phyloP scores from a whole-genome alignment of 2,888 invertebrate genomes.

The Leuctra nigra region DNA sequence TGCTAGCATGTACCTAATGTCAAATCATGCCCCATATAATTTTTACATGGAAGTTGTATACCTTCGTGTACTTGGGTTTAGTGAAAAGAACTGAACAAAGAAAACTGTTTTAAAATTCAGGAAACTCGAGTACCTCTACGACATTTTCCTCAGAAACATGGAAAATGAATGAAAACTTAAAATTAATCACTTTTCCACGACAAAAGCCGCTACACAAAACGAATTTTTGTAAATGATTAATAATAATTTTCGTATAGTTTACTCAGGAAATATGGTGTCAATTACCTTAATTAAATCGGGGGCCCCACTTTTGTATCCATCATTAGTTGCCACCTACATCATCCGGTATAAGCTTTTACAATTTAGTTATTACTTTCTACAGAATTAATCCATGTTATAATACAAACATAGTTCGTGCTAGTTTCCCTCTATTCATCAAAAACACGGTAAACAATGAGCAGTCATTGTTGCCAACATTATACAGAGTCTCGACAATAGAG shows the following conservation, averaged over 20 bases:
- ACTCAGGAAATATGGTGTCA: not conserved
- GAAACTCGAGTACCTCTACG: too few species aligned
- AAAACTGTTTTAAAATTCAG: too few species aligned
- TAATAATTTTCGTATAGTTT: not conserved
- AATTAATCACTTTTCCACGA: not conserved
- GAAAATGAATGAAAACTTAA: too few species aligned
- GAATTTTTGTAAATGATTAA: too few species aligned
- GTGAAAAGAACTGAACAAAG: too few species aligned
- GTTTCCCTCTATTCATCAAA: conserved; percentile 11
- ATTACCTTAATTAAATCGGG: conserved; percentile 9
- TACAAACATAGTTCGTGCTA: conserved; percentile 12
- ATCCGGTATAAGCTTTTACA: not conserved
- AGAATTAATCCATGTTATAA: not conserved
- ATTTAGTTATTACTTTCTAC: too few species aligned
- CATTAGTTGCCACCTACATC: not conserved
- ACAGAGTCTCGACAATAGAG: not conserved
- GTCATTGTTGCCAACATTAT: not conserved
- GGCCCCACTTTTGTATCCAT: not conserved
- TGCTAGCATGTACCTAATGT: too few species aligned
- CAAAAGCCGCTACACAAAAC: too few species aligned
- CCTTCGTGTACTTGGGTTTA: too few species aligned
- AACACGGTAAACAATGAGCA: not conserved
- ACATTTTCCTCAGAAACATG: too few species aligned
- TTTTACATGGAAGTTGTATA: too few species aligned
- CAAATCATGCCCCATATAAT: too few species aligned